Base-by-base conservation (phyloP, 2,888 invertebrate genomes). In the Drosophila paranaensis region DNA sequence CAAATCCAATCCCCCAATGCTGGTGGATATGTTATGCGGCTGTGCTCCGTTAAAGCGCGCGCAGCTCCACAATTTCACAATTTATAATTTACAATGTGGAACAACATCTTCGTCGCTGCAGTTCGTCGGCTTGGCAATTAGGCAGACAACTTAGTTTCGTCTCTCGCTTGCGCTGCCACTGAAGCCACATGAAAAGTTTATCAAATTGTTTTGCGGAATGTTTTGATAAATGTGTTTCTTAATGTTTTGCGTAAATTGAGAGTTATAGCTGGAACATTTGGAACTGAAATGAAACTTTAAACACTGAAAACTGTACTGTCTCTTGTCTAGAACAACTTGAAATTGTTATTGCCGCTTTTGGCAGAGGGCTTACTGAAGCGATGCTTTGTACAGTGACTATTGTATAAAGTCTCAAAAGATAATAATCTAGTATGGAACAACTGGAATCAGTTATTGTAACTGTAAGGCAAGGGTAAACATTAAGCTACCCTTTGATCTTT, bases 11-110 rank as follows among this genome's bases (percentile, higher is more conserved):
- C 62, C 57, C 61, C 57, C 61, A 70, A 25, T 53, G 60, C 42
- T 51, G 54, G 61, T 50, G 53, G 64, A 66, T 60, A 54, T 71
- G 61, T 76, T 63, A 46, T 66, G 65, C 60, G 62, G 58, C 60
- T 62, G 14, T 45, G 53, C 6, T n/a, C 46, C 55, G 48, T 60
- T 60, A 56, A 55, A 45, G 27, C 43, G 6, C 39, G 33, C 27
- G n/a, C 33, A 42, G 48, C 50, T 50, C 9, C 33, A 50, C 33
- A 45, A 58, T 54, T 42, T 11, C 33, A 50, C 35, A 37, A 48
- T 48, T 48, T 48, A 48, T 48, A 33, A 48, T 16, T 53, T 25
- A 37, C 25, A 39, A 10, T 39, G 20, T 39, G 35, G 48, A 58
- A 35, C 50, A 58, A 30, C 50, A 54, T 57, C 39, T 54, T 9